A percentile compares a stretch with the other conserved stretches of the same genome.
Evolutionary conservation across 2,888 invertebrate species (phyloP).

Genomic region (Eurytoma adleriae): DNA sequence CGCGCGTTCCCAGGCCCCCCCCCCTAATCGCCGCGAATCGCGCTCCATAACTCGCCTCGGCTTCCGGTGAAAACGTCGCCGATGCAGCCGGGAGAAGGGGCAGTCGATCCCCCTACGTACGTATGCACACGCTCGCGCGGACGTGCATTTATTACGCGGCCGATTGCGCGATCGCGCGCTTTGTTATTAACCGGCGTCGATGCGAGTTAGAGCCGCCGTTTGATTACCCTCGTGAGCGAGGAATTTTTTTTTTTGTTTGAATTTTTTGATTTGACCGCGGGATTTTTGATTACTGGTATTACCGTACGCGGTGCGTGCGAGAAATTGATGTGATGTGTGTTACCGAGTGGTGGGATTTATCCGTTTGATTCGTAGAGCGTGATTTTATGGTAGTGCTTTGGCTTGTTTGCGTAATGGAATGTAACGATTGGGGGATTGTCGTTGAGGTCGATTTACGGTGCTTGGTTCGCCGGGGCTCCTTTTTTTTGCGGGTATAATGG

Average conservation of each 20-base stretch:
- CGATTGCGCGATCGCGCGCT: not conserved
- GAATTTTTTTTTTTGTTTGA: not conserved
- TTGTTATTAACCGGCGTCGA: not conserved
- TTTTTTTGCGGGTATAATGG: too few relatives aligned
- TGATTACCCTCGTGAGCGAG: too few relatives aligned
- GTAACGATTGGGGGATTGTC: too few relatives aligned
- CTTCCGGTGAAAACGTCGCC: conserved; percentile 49
- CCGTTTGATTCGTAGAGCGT: too few relatives aligned
- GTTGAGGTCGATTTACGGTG: too few relatives aligned
- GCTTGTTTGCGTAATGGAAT: too few relatives aligned
- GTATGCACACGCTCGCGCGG: not conserved
- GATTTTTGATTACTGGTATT: not conserved
- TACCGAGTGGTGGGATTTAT: too few relatives aligned
- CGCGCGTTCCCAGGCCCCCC: conserved; percentile 8
- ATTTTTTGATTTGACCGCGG: not conserved
- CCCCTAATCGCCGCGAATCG: not conserved
- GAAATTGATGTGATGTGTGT: too few relatives aligned
- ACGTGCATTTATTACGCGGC: not conserved
- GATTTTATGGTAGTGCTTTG: too few relatives aligned
- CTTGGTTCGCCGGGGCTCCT: too few relatives aligned
- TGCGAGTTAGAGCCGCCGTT: not conserved
- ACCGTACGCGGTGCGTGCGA: not conserved
- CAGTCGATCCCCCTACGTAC: not conserved
- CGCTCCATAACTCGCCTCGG: conserved; percentile 9
- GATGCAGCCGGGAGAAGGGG: not conserved